These are phyloP conservation scores for Megamerina dolium DNA, from an alignment of 2,888 invertebrate genomes.

Conservation along the genomic window DNA sequence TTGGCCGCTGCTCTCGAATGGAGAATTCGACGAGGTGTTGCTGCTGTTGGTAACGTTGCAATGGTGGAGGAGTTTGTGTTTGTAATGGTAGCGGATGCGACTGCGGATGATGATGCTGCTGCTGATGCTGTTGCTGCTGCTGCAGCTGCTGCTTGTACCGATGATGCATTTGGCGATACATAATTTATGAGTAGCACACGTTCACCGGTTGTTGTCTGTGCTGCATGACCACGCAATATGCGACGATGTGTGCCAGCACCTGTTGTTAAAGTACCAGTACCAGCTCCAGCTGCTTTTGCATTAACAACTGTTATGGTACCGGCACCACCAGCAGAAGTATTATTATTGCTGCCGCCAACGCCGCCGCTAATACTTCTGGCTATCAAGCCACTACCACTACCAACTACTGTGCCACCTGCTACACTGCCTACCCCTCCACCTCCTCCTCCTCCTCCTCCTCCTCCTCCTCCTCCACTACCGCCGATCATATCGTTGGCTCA, in stretches of 20 bases:
- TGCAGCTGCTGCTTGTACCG: conserved; percentile 22
- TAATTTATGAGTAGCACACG: conserved; percentile 40
- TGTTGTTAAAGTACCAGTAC: conserved; percentile 20
- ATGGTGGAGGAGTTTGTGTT: conserved; percentile 35
- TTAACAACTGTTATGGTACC: conserved; percentile 20
- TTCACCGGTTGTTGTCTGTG: conserved; percentile 40
- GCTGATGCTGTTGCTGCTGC: conserved; percentile 13
- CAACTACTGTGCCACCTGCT: background rate
- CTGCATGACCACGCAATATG: conserved; percentile 39
- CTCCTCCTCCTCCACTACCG: conserved; percentile 41
- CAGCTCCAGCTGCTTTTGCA: conserved; percentile 23
- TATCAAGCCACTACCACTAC: conserved; percentile 7
- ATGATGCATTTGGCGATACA: conserved; percentile 33
- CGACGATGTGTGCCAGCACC: conserved; percentile 23
- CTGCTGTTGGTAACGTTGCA: conserved; percentile 22
- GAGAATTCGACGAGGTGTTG: conserved; percentile 24
- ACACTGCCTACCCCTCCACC: conserved; percentile 16
- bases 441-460: conserved; percentile 24
- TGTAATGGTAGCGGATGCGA: conserved; percentile 17
- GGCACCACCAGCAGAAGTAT: conserved; percentile 13
- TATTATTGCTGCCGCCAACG: conserved; percentile 11
- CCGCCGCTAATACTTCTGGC: conserved; percentile 19
- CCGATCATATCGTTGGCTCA: conserved; percentile 49
- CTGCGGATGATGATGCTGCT: conserved; percentile 9
- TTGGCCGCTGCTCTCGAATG: conserved; percentile 20